Conservation (phyloP, 2,113 vertebrate species). For the Pluvialis apricaria region DNA sequence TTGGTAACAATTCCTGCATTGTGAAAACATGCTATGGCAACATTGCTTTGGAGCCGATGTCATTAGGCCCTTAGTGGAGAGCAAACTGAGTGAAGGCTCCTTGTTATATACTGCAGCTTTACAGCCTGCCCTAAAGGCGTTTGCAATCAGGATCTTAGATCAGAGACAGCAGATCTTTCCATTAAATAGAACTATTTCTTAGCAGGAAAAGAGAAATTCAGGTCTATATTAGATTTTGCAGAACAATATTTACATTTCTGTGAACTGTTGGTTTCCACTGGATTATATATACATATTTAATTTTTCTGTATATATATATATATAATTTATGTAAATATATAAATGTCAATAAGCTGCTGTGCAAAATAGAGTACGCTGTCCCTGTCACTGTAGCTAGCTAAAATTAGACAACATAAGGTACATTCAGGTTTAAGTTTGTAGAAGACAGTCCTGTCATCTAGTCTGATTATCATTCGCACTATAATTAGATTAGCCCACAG, state of each 20-base stretch:
- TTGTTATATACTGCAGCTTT: not conserved
- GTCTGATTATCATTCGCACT: slow-evolving; percentile 51
- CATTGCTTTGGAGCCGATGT: not conserved
- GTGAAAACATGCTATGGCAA: not conserved
- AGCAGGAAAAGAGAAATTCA: not conserved
- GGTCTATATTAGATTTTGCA: not conserved
- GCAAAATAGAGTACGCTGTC: not conserved
- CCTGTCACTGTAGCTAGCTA: not conserved
- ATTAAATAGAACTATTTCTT: not conserved
- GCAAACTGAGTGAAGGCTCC: not conserved
- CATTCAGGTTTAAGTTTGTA: slow-evolving; percentile 34
- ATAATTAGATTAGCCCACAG: slow-evolving; percentile 61
- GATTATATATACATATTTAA: not conserved
- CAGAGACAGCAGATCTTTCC: not conserved
- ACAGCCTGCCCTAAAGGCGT: not conserved
- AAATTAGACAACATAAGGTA: slow-evolving; percentile 33
- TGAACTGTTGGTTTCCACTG: not conserved
- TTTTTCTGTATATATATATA: not conserved
- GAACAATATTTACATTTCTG: not conserved
- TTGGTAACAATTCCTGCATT: not conserved
- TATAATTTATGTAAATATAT: not conserved
- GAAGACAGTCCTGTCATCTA: not conserved
- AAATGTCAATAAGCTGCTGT: not conserved
- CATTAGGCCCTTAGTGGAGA: not conserved
- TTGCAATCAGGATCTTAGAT: not conserved